Evolutionary conservation across 2,113 vertebrate genomes (phyloP), one percentile per base, ranked within the genome.

Genomic region (Cynocephalus volans): DNA sequence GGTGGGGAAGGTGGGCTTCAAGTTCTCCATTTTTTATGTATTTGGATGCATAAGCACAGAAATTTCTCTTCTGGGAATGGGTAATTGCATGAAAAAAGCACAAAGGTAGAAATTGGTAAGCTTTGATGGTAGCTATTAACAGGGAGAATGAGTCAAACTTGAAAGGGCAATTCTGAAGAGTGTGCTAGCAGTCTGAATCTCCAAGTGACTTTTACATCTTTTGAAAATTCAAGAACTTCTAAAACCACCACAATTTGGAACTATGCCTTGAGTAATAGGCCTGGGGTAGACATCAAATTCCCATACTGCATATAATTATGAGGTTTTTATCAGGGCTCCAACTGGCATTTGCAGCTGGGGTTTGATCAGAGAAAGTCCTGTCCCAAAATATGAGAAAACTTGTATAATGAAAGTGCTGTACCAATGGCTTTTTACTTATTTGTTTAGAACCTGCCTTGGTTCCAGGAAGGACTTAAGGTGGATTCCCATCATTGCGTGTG

Each of bases 211-310:
- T 96, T 95, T 65, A 94, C 41, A 86, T 50, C 56, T 87, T 90
- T 81, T 96, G 64, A 97, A 96, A 95, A 91, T 93, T 88, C 82
- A 88, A 52, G 82, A 95, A 84, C 93, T 92, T 89, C 72, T 93
- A 88, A 96, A 88, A 93, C 86, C 79, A 80, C 88, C 64, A 24
- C 7, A 82, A 54, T 95, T 98, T 95, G 92, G 86, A 95, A 85
- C 69, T 87, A 70, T 80, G 93, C 93, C 92, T 93, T 91, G 80
- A 94, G 90, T 95, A 72, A 67, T 75, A 90, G 93, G 54, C 76
- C 67, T 75, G 70, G 92, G 85, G 36, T 65, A 93, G 77, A 86
- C 77, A 86, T 65, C 58, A 93, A 77, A 45, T 93, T 93, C 54
- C 72, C 86, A 76, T 80, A 77, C 60, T 93, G 48, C 45, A 92